Evolutionary conservation across 1,140 invertebrate species (phyloP).

Genomic region (Anastatus disparis): DNA sequence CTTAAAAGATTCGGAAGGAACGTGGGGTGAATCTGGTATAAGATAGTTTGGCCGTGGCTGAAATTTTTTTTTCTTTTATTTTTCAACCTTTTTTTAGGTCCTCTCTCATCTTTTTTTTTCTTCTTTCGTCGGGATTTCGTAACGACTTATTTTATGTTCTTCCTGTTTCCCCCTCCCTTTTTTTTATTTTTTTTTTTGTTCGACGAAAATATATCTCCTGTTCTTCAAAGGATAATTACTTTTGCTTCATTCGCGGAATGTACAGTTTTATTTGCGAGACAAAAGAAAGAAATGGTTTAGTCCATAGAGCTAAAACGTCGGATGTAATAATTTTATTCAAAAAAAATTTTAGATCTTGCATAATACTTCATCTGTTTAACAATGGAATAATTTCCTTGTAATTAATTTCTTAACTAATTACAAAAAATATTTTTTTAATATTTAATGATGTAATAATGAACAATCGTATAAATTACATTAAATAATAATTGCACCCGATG

Average conservation of each 20-base stretch:
- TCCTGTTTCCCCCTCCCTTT: constrained; percentile 3
- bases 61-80: constrained; percentile 6
- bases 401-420: too few relatives aligned
- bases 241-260: constrained; percentile 19
- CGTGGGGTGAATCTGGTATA: constrained; percentile 22
- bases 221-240: constrained; percentile 37
- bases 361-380: too few relatives aligned
- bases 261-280: not conserved
- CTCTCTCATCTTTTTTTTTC: not conserved
- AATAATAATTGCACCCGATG: too few relatives aligned
- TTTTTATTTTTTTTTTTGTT: constrained; percentile 27
- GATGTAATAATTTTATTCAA: too few relatives aligned
- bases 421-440: too few relatives aligned
- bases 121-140: constrained; percentile 19
- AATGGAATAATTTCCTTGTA: too few relatives aligned
- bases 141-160: constrained; percentile 39
- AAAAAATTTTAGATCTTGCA: too few relatives aligned
- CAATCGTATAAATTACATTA: too few relatives aligned
- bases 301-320: too few relatives aligned
- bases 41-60: constrained; percentile 12
- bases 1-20: constrained; percentile 31
- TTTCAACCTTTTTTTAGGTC: not conserved
- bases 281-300: too few relatives aligned
- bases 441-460: too few relatives aligned
- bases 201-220: constrained; percentile 22